Conservation (phyloP, 2,888 invertebrate species). For the Rugalucina vietnamica region DNA sequence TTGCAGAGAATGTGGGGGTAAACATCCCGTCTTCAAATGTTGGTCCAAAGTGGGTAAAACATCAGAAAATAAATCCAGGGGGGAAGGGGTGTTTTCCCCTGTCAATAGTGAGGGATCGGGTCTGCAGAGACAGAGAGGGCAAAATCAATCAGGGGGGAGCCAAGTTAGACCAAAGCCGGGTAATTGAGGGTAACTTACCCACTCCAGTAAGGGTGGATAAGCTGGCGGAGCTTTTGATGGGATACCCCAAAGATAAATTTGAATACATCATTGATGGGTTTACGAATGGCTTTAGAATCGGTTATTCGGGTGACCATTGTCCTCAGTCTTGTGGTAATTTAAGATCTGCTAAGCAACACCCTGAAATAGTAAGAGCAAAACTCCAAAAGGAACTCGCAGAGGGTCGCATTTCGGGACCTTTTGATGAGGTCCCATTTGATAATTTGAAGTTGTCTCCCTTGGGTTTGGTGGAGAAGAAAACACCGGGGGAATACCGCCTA, state of each 20-base stretch:
- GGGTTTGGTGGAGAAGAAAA: conserved; percentile 1
- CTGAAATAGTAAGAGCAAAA: neutral
- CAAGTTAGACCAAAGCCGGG: neutral
- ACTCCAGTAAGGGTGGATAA: neutral
- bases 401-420: neutral
- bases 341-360: neutral
- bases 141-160: neutral
- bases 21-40: neutral
- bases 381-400: neutral
- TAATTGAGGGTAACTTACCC: neutral
- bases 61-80: neutral
- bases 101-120: neutral
- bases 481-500: conserved; percentile 23
- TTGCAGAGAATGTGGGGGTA: neutral
- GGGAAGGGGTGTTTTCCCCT: neutral
- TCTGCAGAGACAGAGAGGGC: neutral
- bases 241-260: neutral
- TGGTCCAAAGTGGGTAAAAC: neutral
- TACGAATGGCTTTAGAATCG: neutral
- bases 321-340: neutral
- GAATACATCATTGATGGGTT: conserved; percentile 10
- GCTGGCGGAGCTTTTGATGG: neutral
- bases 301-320: neutral
- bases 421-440: neutral
- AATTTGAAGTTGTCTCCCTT: neutral